Conservation (phyloP, 2,888 invertebrate species). For the Operophtera brumata region DNA sequence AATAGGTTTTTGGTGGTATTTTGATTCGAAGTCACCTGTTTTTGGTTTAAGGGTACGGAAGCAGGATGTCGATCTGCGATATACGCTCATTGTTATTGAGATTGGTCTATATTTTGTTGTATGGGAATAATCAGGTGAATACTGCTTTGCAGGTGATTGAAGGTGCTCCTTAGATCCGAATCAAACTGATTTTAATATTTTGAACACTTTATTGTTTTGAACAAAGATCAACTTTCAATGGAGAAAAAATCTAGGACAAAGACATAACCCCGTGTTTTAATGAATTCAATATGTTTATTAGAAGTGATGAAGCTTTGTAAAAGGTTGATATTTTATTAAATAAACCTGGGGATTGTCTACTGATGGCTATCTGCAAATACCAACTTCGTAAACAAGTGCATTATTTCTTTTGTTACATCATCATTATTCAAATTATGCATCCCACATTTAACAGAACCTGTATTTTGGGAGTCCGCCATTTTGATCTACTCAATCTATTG, state of each 20-base stretch:
- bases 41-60: constrained; percentile 56
- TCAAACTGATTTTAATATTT: constrained; percentile 4
- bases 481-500: constrained; percentile 69
- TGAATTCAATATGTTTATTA: too few relatives aligned
- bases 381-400: constrained; percentile 4
- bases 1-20: constrained; percentile 50
- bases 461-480: constrained; percentile 74
- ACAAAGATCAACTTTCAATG: too few relatives aligned
- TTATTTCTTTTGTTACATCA: constrained; percentile 9
- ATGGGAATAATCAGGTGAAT: constrained; percentile 26
- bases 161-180: not conserved
- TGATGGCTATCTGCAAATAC: too few relatives aligned
- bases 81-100: constrained; percentile 36
- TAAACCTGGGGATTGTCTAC: too few relatives aligned
- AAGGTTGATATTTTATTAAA: too few relatives aligned
- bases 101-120: constrained; percentile 35
- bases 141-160: constrained; percentile 10
- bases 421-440: constrained; percentile 51
- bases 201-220: too few relatives aligned
- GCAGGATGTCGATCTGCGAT: constrained; percentile 59
- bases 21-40: constrained; percentile 62
- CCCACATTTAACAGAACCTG: constrained; percentile 65
- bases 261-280: too few relatives aligned
- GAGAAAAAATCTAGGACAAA: not conserved
- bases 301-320: too few relatives aligned